Conservation (phyloP, 2,888 invertebrate genomes). For the Julus scanicus region DNA sequence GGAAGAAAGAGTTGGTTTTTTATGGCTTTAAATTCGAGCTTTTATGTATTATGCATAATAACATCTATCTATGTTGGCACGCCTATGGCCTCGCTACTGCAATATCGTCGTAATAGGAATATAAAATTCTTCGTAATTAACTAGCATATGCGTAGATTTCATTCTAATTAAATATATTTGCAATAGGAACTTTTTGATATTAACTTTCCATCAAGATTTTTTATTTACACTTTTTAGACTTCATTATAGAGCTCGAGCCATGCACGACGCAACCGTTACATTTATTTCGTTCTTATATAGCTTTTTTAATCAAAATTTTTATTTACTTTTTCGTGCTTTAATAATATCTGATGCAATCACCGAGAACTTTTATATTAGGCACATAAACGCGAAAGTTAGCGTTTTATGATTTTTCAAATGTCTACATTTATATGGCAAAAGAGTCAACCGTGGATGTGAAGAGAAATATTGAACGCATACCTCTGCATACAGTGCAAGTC, state of each 20-base stretch:
- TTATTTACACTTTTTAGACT: conserved; percentile 27
- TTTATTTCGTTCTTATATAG: conserved; percentile 27
- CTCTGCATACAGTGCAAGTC: neutral
- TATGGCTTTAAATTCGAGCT: conserved; percentile 27
- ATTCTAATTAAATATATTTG: conserved; percentile 33
- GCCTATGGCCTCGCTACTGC: conserved; percentile 9
- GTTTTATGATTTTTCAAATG: conserved; percentile 33
- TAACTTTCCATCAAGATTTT: conserved; percentile 33
- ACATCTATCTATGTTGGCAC: conserved; percentile 25
- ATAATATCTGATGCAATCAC: conserved; percentile 27
- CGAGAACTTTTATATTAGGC: conserved; percentile 33
- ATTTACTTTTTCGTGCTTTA: conserved; percentile 33
- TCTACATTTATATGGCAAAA: conserved; percentile 15
- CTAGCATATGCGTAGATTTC: conserved; percentile 26
- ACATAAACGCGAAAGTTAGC: conserved; percentile 33
- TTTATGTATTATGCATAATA: conserved; percentile 27
- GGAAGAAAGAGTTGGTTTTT: conserved; percentile 33
- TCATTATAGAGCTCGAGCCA: conserved; percentile 12
- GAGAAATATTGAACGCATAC: conserved; percentile 6
- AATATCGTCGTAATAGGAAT: conserved; percentile 20
- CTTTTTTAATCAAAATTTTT: conserved; percentile 33
- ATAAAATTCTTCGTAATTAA: conserved; percentile 23
- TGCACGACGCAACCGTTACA: conserved; percentile 13
- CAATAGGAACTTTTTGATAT: conserved; percentile 33
- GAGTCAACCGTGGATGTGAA: conserved; percentile 5